Conservation (phyloP, 2,797 vertebrate species). For the Spizella passerina region DNA sequence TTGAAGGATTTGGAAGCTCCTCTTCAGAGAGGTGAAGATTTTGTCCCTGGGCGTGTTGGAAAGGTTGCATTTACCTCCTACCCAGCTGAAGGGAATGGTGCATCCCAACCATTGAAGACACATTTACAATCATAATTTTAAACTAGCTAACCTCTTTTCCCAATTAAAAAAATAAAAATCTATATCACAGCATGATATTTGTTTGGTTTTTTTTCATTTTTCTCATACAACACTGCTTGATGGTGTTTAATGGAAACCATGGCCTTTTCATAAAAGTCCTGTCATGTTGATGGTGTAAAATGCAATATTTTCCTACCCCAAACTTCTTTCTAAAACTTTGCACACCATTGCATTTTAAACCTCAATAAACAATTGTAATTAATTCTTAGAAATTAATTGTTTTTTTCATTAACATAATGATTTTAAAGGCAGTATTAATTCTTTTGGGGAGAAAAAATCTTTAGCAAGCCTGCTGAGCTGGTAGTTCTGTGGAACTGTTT, state of each 20-base stretch:
- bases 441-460: not conserved
- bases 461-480: not conserved
- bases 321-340: not conserved
- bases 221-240: not conserved
- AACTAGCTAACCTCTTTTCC: not conserved
- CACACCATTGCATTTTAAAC: not conserved
- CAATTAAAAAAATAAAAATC: not conserved
- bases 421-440: not conserved
- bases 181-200: not conserved
- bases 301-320: not conserved
- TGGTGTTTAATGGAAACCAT: not conserved
- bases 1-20: not conserved
- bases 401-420: not conserved
- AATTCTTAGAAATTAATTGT: not conserved
- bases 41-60: rapidly evolving
- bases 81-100: not conserved
- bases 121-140: not conserved
- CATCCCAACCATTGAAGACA: not conserved
- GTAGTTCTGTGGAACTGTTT: not conserved
- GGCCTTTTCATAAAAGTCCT: not conserved
- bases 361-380: not conserved
- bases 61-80: not conserved
- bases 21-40: not conserved
- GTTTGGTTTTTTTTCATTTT: not conserved
- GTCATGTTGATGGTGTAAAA: not conserved